Evolutionary conservation across 2,113 vertebrate species (phyloP).

Genomic region (Elephas maximus): DNA sequence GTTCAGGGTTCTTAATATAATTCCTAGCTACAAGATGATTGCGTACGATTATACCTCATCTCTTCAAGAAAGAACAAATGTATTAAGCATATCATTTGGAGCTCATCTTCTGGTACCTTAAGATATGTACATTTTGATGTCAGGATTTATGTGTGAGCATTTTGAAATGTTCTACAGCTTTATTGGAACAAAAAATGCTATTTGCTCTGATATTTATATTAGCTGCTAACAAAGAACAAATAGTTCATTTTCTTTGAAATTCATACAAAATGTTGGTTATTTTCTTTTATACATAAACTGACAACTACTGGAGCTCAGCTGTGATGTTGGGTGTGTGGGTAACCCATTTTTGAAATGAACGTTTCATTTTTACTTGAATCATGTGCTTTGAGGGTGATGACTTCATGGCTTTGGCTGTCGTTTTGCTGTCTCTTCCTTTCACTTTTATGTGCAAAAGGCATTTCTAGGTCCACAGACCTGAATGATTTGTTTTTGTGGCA

Average conservation of each 20-base stretch:
- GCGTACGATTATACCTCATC: conserved; percentile 76
- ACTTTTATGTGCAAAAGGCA: conserved; percentile 77
- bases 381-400: conserved; percentile 65
- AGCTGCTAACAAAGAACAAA: conserved; percentile 74
- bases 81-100: conserved; percentile 74
- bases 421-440: conserved; percentile 78
- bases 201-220: conserved; percentile 71
- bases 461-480: conserved; percentile 73
- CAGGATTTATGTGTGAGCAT: conserved; percentile 67
- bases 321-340: conserved; percentile 3
- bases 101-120: conserved; percentile 61
- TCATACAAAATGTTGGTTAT: conserved; percentile 55
- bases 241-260: conserved; percentile 64
- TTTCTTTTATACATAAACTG: conserved; percentile 65
- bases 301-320: conserved; percentile 13
- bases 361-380: conserved; percentile 75
- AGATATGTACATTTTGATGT: conserved; percentile 71
- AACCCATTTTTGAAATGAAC: conserved; percentile 69
- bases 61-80: conserved; percentile 80
- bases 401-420: conserved; percentile 56
- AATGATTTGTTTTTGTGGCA: conserved; percentile 86
- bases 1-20: conserved; percentile 78
- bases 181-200: conserved; percentile 57
- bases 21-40: conserved; percentile 77
- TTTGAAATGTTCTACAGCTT: conserved; percentile 70